Conservation (phyloP, 2,888 invertebrate species). For the Luperina testacea region DNA sequence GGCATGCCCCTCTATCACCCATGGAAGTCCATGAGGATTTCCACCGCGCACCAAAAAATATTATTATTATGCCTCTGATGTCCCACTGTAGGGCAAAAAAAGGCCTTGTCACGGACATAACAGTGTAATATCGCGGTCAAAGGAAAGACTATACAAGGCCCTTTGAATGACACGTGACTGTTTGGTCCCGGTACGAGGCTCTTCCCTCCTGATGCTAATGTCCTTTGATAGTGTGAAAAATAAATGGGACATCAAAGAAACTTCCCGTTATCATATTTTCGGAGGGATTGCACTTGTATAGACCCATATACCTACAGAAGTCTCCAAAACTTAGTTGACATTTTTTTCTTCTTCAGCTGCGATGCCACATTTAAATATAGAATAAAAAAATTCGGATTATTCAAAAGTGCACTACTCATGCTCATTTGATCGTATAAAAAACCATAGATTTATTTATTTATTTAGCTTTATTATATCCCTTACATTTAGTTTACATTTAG, state of each 20-base stretch:
- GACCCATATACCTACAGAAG: not conserved
- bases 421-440: no score
- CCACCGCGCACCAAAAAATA: no score
- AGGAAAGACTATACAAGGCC: constrained; percentile 13
- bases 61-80: no score
- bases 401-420: no score
- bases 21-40: no score
- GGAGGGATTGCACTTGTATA: not conserved
- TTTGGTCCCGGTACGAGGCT: not conserved
- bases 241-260: constrained; percentile 43
- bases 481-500: no score
- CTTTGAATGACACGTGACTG: constrained; percentile 13
- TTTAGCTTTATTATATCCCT: no score
- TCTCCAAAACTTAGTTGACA: not conserved
- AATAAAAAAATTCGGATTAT: not conserved
- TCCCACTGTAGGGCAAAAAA: no score
- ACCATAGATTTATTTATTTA: no score
- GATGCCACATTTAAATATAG: not conserved
- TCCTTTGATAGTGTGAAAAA: constrained; percentile 41
- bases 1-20: no score
- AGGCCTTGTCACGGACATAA: not conserved
- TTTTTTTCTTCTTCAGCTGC: not conserved
- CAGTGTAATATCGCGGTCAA: not conserved
- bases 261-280: not conserved
- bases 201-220: constrained; percentile 19